These are phyloP conservation scores for Labroides dimidiatus DNA, from an alignment of 2,797 vertebrate species.

Conservation along the genomic window DNA sequence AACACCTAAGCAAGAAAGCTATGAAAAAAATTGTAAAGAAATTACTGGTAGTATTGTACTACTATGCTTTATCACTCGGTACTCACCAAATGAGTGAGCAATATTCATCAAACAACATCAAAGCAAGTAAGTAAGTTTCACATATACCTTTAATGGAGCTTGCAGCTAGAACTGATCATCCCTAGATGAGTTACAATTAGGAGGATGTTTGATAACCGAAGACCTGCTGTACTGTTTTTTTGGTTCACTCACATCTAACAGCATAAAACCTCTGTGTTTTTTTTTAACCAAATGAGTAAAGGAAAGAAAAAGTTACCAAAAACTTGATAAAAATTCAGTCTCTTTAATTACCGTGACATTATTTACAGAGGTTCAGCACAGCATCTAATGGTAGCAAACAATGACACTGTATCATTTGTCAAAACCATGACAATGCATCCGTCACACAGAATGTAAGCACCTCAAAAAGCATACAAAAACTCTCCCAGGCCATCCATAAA, in stretches of 20 bases:
- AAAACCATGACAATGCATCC: conserved; percentile 43
- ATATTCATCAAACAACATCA: no score
- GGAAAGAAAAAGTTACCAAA: conserved; percentile 19
- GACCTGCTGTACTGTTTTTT: no score
- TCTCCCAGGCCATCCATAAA: conserved; percentile 43
- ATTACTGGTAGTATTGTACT: no score
- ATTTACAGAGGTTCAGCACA: conserved; percentile 66
- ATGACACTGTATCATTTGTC: conserved; percentile 30
- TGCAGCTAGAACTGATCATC: no score
- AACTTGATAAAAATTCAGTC: conserved; percentile 24
- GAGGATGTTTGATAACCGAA: no score
- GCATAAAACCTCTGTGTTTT: conserved; percentile 21
- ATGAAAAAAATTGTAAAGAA: no score
- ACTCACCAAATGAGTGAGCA: no score
- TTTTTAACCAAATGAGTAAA: background rate
- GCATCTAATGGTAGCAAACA: conserved; percentile 45
- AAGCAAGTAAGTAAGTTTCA: no score
- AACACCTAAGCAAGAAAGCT: no score
- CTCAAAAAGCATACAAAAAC: conserved; percentile 52
- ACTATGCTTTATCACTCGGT: no score
- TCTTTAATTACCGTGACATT: conserved; percentile 44
- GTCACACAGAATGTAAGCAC: conserved; percentile 54
- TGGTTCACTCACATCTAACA: conserved; percentile 16
- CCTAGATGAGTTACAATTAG: no score
- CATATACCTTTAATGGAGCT: no score